Evolutionary conservation across 1,140 invertebrate genomes (phyloP), one percentile per base, ranked within the genome.

Genomic region (Colletes latitarsis): DNA sequence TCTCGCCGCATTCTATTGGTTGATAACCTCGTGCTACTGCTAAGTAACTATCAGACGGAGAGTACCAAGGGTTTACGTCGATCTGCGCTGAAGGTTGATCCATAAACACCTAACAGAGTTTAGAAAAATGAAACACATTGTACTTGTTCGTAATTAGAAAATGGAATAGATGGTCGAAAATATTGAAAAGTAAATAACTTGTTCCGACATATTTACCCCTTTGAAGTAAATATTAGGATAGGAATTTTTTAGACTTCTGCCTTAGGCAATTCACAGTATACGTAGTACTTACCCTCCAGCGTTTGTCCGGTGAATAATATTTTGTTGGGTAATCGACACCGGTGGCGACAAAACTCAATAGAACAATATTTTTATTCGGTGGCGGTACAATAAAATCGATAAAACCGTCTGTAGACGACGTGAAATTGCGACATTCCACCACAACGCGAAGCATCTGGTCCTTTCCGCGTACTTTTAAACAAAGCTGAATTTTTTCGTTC

Each of bases 361-460:
- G 74, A 62, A 92, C 89, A 55, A 92, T 91, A 73, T 92, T 91
- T 55, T 89, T 92, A 46, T 92, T 89, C 41, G 92, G 92, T 0
- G 92, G 92, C 12, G 93, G 93, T 8, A 94, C 92, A 4, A 93
- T 87, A 21, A 93, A 94, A 73, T 93, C 90, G 2, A 94, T 86
- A 49, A 92, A 93, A n/a, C 93, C 93, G 15, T 93, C 89, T 4
- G 76, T 79, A 1, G 91, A 89, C 0, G 93, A 93, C 8, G 88
- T 91, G 71, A 93, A 93, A 81, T 93, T 92, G 8, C 90, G 88
- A 75, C 93, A 94, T 76, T 93, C 91, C 1, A 93, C 91, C 3
- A 93, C 89, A 0, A 90, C 89, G 2, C 89, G 85, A 4, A 90
- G 76, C 90, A 90, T 92, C n/a, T 93, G 91, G 49, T 91, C 91